Conservation (phyloP, 2,888 invertebrate genomes). For the Spatulosminthurus flaviceps region DNA sequence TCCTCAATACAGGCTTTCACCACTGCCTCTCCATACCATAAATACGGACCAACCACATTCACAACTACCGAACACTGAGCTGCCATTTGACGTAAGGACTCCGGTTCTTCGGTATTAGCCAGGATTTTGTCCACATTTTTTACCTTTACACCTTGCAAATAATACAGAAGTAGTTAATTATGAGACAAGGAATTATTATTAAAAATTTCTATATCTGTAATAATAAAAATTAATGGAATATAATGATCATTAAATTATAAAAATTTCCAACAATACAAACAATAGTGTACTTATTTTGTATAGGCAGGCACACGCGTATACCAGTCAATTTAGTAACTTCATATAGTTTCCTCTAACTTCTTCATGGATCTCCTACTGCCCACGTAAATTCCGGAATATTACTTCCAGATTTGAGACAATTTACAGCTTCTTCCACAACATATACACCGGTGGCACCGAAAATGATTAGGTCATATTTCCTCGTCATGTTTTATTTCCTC, state of each 20-base stretch:
- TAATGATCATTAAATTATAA: too few species aligned
- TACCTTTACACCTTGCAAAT: conserved; percentile 30
- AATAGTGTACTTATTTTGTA: too few species aligned
- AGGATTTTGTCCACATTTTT: conserved; percentile 22
- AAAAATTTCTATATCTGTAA: too few species aligned
- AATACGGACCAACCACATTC: conserved; percentile 92
- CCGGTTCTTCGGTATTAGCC: conserved; percentile 75
- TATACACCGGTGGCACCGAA: conserved; percentile 94
- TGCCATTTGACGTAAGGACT: conserved; percentile 83
- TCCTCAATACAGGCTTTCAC: conserved; percentile 85
- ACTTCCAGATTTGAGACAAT: conserved; percentile 66
- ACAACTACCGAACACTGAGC: conserved; percentile 79
- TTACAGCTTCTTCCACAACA: conserved; percentile 75
- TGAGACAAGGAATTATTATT: too few species aligned
- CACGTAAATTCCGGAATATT: conserved; percentile 72
- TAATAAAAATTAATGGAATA: too few species aligned
- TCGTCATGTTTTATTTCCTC: not conserved
- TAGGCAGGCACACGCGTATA: conserved; percentile 62
- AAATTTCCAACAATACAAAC: too few species aligned
- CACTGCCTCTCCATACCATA: conserved; percentile 87
- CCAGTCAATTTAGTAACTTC: conserved; percentile 68
- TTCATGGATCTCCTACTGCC: conserved; percentile 83
- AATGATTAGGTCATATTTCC: conserved; percentile 77
- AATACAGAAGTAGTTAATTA: too few species aligned
- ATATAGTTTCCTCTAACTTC: conserved; percentile 70